Conservation (phyloP, 2,888 invertebrate genomes). For the Linnaemya tessellans region DNA sequence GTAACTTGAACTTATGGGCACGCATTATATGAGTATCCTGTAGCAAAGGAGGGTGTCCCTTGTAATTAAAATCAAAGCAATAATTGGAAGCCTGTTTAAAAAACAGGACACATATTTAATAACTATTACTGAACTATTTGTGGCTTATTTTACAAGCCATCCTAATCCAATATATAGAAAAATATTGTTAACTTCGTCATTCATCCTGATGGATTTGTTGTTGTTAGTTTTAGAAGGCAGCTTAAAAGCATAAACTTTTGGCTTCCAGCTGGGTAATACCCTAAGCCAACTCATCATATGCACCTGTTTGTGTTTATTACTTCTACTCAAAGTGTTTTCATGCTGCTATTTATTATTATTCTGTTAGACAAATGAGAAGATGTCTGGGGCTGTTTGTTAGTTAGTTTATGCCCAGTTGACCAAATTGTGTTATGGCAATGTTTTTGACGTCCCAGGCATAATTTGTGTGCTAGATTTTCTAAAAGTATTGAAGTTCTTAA, state of each 20-base stretch:
- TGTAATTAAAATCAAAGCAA: not conserved
- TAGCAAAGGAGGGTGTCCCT: not conserved
- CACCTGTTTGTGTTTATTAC: not conserved
- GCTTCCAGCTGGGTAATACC: not conserved
- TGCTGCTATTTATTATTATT: not conserved
- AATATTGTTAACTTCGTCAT: too few species aligned
- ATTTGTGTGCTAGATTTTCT: too few species aligned
- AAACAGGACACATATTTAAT: too few species aligned
- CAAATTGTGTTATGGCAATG: too few species aligned
- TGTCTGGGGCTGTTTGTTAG: conserved; percentile 9
- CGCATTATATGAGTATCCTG: not conserved
- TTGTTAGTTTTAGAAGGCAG: too few species aligned
- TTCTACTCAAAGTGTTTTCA: not conserved
- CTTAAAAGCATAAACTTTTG: too few species aligned
- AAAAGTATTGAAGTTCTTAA: too few species aligned
- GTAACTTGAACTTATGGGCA: not conserved
- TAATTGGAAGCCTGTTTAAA: not conserved
- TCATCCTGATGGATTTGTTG: too few species aligned
- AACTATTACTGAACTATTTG: too few species aligned
- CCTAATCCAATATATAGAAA: too few species aligned
- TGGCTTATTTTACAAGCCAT: too few species aligned
- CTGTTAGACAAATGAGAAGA: not conserved
- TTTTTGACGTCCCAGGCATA: too few species aligned
- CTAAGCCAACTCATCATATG: not conserved
- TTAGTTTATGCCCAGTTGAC: not conserved